Percentiles rank a stretch among this genome's conserved stretches.
Conservation (phyloP, 1,140 invertebrate species). For the Saccostrea echinata region DNA sequence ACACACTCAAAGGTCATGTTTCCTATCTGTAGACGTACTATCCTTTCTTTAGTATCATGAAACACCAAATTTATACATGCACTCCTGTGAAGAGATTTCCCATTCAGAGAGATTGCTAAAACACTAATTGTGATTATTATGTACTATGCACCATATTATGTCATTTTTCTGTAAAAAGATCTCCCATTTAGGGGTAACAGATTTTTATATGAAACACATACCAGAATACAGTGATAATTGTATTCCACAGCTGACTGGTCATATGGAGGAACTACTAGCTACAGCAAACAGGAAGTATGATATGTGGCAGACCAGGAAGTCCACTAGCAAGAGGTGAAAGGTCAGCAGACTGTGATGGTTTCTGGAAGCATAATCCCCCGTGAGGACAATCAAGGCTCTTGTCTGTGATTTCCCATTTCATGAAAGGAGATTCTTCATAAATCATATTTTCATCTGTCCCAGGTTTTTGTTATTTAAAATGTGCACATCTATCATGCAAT, state of each 20-base stretch:
- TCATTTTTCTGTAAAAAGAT: no score
- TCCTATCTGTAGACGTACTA: no score
- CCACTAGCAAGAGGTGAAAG: neutral
- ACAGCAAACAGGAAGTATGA: slow-evolving; percentile 30
- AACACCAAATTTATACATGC: no score
- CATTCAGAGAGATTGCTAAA: no score
- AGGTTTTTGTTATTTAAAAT: neutral
- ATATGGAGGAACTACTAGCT: slow-evolving; percentile 32
- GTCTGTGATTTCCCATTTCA: neutral
- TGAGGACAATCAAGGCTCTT: neutral
- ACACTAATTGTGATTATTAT: no score
- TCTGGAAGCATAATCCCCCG: neutral
- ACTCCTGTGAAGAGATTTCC: no score
- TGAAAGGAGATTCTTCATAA: neutral
- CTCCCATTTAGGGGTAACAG: no score
- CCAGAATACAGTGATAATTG: neutral
- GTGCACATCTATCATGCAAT: neutral
- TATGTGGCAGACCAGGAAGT: slow-evolving; percentile 29
- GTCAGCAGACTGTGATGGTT: neutral
- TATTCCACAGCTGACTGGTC: slow-evolving; percentile 7
- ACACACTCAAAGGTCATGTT: no score
- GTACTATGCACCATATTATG: no score
- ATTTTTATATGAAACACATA: no score
- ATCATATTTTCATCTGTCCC: neutral
- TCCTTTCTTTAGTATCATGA: no score